Evolutionary conservation across 2,113 vertebrate genomes (phyloP).

Genomic region (Proterorhinus semilunaris): DNA sequence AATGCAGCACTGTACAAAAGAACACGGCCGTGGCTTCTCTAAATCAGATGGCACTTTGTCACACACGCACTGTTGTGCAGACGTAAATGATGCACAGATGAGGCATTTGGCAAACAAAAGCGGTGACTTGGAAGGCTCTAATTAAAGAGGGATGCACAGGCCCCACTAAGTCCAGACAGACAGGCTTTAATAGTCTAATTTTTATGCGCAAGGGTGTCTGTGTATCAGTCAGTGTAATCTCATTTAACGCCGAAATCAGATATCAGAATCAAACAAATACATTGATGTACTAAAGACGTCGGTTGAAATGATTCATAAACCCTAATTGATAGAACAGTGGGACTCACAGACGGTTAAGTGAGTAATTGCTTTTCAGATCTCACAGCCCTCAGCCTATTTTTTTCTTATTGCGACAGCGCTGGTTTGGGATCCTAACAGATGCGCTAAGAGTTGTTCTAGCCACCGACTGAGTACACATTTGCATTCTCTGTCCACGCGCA

Average conservation of each 20-base stretch:
- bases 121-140: conserved; percentile 50
- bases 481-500: conserved; percentile 63
- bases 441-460: conserved; percentile 25
- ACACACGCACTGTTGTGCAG: conserved; percentile 24
- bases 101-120: conserved; percentile 58
- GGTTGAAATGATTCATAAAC: too few species aligned
- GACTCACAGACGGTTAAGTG: background rate
- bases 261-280: too few species aligned
- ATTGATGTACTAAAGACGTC: too few species aligned
- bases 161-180: conserved; percentile 58
- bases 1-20: conserved; percentile 69
- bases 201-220: conserved; percentile 66
- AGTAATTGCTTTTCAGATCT: background rate
- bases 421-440: conserved; percentile 46
- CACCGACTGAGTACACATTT: conserved; percentile 57
- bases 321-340: background rate
- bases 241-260: too few species aligned
- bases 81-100: conserved; percentile 48
- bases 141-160: conserved; percentile 65
- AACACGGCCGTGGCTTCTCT: conserved; percentile 47
- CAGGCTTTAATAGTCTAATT: conserved; percentile 66
- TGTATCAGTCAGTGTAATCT: conserved; percentile 40
- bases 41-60: conserved; percentile 52
- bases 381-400: background rate
- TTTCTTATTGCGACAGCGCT: too few species aligned